Base-by-base conservation (phyloP, 2,113 vertebrate genomes). In the Marcusenius ussheri region DNA sequence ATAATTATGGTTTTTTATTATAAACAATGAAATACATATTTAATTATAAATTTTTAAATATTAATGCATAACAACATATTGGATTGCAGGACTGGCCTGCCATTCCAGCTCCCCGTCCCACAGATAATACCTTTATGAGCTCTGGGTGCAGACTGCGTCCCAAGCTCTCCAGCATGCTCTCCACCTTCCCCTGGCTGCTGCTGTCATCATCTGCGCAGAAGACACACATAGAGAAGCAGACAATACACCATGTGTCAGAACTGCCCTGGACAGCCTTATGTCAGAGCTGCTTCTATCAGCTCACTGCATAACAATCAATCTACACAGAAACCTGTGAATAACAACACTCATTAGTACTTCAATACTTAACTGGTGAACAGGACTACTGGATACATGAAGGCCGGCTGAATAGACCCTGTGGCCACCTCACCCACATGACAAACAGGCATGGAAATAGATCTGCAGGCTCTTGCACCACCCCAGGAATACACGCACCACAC, bases 61-160 rank as follows among this genome's bases (percentile, higher is more conserved):
- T 47, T 11, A 10, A 46, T 47, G 39, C 8, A n/a, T 11, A 47
- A 84, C 5, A 13, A 35, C 6, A 51, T 31, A 87, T 87, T 24
- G n/a, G n/a, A 53, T 19, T n/a, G 47, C 15, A 35, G 49, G 47
- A 53, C n/a, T 49, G n/a, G 45, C 46, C 46, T 24, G 83, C 39
- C 42, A n/a, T 49, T 49, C 83, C 21, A 6, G 83, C 15, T 46
- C 42, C 83, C 42, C 10, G 0, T 24, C 83, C 83, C 9, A 19
- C 9, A 85, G 45, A 47, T 31, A 1, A 31, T 70, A 99, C 98
- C 98, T 99, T 99, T 94, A 97, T 96, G 49, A 99, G 96, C 93
- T 99, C 98, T 0, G 97, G 98, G 86, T 99, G 97, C 94, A 99
- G 96, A 94, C 97, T 98, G 88, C 97, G 96, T 91, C 98, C 98